Evolutionary conservation across 30 jellyfish, hydroid and myxozoan species (phyloP).

Genomic region (Aurelia sp.): DNA sequence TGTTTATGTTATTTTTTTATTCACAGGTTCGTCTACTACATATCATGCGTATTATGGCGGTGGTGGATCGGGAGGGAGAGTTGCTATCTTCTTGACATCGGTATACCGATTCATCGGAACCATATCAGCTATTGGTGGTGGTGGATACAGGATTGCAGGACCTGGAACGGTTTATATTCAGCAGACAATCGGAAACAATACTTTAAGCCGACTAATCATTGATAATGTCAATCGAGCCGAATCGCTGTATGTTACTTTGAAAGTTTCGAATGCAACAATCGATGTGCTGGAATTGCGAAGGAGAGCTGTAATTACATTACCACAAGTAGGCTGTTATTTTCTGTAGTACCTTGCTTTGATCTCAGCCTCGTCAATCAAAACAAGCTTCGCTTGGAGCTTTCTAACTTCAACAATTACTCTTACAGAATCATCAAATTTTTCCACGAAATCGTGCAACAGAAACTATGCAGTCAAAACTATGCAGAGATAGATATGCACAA

Average conservation of each 20-base stretch:
- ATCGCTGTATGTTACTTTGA: conserved; percentile 40
- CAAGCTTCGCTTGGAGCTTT: no score
- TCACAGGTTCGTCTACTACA: conserved; percentile 18
- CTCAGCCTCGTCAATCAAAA: no score
- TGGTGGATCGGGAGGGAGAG: conserved; percentile 79
- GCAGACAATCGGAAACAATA: conserved; percentile 22
- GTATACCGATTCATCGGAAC: conserved; percentile 41
- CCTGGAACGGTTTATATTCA: conserved; percentile 67
- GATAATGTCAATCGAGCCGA: conserved; percentile 68
- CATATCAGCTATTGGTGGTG: conserved; percentile 52
- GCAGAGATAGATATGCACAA: no score
- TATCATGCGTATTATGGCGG: conserved; percentile 37
- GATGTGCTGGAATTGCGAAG: conserved; percentile 63
- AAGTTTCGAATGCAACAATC: conserved; percentile 21
- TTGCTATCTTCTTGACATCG: conserved; percentile 36
- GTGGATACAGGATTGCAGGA: conserved; percentile 61
- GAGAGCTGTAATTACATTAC: conserved; percentile 42
- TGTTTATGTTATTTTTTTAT: not conserved
- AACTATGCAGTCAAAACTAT: no score
- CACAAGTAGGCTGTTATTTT: not conserved
- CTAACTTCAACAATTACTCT: no score
- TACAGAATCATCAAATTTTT: no score
- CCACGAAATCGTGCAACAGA: no score
- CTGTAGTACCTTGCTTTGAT: no score
- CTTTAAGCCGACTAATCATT: conserved; percentile 31